phyloP scores from a whole-genome alignment of 2,113 vertebrate genomes.

The Paedocypris sp. region DNA sequence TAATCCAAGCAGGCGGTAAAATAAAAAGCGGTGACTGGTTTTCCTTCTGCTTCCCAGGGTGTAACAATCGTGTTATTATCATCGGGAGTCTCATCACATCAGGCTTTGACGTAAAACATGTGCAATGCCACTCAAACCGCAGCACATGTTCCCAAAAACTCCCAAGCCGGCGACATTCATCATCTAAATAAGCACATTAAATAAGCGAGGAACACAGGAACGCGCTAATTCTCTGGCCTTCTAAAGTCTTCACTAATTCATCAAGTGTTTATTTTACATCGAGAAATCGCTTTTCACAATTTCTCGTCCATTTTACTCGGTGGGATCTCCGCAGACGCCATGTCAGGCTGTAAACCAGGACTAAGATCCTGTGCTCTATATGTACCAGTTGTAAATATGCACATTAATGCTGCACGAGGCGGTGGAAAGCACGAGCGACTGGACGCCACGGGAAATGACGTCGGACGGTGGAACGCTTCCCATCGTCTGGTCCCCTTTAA shows the following conservation, averaged over 20 bases:
- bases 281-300: too few species aligned
- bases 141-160: neutral
- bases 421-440: too few species aligned
- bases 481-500: too few species aligned
- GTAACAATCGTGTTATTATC: neutral
- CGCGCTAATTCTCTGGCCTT: neutral
- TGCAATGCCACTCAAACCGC: neutral
- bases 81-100: neutral
- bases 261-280: too few species aligned
- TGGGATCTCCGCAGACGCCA: too few species aligned
- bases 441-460: too few species aligned
- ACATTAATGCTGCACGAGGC: too few species aligned
- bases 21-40: neutral
- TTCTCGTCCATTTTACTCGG: too few species aligned
- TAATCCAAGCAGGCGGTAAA: neutral
- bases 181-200: conserved; percentile 6
- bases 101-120: conserved; percentile 1
- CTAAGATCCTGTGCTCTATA: too few species aligned
- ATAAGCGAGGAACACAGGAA: conserved; percentile 3
- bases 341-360: too few species aligned
- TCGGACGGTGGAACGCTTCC: too few species aligned
- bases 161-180: conserved; percentile 5
- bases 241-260: neutral
- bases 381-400: too few species aligned
- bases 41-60: neutral